Conservation (phyloP, 2,113 vertebrate genomes). For the Hydrolagus affinis region DNA sequence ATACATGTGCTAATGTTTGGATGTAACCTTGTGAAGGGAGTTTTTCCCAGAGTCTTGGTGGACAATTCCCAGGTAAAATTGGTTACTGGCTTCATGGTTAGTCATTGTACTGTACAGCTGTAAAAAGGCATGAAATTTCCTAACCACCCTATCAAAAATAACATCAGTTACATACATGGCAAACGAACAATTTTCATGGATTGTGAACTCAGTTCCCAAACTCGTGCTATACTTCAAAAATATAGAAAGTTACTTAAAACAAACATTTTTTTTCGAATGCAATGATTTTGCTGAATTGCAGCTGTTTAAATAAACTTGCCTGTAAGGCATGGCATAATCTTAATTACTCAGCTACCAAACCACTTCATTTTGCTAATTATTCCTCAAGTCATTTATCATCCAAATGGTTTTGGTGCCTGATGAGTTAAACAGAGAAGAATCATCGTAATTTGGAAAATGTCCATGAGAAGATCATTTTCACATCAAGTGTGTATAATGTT, state of each 20-base stretch:
- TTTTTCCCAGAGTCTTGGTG: too few species aligned
- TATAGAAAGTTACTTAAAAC: background rate
- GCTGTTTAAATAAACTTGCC: too few species aligned
- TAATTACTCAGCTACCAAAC: background rate
- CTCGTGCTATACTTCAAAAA: background rate
- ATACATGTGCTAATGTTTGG: too few species aligned
- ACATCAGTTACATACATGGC: too few species aligned
- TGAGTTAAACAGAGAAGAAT: constrained; percentile 7
- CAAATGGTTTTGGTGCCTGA: constrained; percentile 13
- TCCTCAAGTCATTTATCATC: background rate
- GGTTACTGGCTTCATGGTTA: too few species aligned
- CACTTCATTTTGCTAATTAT: background rate
- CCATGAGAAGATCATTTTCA: constrained; percentile 43
- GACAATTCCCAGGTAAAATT: too few species aligned
- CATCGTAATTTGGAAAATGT: constrained; percentile 24
- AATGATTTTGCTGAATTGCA: background rate
- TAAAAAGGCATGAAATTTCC: too few species aligned
- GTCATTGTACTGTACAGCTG: too few species aligned
- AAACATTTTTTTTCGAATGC: background rate
- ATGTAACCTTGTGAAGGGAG: too few species aligned
- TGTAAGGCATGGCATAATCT: background rate
- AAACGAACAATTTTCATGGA: too few species aligned
- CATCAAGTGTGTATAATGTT: constrained; percentile 46
- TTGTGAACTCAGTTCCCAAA: background rate
- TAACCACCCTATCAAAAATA: too few species aligned